Conservation (phyloP, 2,113 vertebrate species). For the Zeus faber region DNA sequence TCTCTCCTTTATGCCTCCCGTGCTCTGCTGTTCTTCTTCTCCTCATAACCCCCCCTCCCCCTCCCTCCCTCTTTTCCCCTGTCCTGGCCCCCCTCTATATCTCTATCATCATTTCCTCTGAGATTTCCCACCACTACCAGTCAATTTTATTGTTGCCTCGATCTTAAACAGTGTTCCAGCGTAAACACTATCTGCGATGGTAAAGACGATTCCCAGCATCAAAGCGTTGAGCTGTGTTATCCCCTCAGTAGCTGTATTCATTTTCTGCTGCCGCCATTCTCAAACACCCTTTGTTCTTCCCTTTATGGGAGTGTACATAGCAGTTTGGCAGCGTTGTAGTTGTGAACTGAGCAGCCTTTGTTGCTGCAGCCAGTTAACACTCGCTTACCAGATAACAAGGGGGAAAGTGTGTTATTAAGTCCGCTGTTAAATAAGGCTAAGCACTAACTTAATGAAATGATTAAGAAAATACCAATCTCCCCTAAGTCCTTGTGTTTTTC, state of each 20-base stretch:
- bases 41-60: conserved; percentile 9
- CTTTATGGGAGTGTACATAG: conserved; percentile 70
- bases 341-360: conserved; percentile 63
- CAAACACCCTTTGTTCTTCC: conserved; percentile 69
- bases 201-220: conserved; percentile 63
- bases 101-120: conserved; percentile 27
- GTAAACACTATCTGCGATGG: conserved; percentile 49
- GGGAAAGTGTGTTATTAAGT: conserved; percentile 57
- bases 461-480: conserved; percentile 53
- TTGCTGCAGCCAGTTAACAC: conserved; percentile 60
- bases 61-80: conserved; percentile 6
- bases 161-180: conserved; percentile 36
- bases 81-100: conserved; percentile 8
- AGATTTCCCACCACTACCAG: conserved; percentile 36
- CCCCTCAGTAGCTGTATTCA: conserved; percentile 63
- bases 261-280: conserved; percentile 56
- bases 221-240: conserved; percentile 53
- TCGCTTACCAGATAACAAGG: conserved; percentile 51
- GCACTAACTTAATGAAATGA: conserved; percentile 58
- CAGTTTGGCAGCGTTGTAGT: conserved; percentile 68
- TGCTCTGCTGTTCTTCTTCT: conserved; percentile 10
- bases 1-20: not conserved
- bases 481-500: conserved; percentile 39
- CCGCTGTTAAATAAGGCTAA: conserved; percentile 56
- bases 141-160: conserved; percentile 51